These are phyloP conservation scores for Aleiodes alternator DNA, from an alignment of 2,888 invertebrate species.

Conservation along the genomic window DNA sequence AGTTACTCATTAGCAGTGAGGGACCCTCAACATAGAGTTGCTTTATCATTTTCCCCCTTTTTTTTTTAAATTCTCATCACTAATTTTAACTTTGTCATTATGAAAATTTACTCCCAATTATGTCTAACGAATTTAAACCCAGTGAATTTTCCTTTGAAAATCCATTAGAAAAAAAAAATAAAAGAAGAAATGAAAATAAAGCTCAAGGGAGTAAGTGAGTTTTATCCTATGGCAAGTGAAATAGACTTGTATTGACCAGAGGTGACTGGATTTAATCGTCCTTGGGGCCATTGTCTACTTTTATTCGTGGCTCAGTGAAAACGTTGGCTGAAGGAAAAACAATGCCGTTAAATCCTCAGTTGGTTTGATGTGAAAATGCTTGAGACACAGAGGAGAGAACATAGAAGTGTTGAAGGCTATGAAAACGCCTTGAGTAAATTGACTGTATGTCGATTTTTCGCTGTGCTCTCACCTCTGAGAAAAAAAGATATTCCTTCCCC, in stretches of 20 bases:
- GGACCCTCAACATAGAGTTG: too few species aligned
- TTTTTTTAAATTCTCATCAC: too few species aligned
- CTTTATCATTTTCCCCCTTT: too few species aligned
- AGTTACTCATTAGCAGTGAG: too few species aligned
- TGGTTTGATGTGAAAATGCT: conserved; percentile 17
- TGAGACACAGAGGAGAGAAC: not conserved
- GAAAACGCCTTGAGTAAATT: conserved; percentile 22
- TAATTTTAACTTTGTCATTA: too few species aligned
- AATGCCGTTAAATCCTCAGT: conserved; percentile 22
- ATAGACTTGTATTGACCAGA: conserved; percentile 31
- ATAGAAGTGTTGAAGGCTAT: not conserved
- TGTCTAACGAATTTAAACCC: too few species aligned
- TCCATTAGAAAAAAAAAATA: not conserved
- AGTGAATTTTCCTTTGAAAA: not conserved
- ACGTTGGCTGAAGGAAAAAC: conserved; percentile 4
- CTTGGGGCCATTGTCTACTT: conserved; percentile 24
- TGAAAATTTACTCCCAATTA: too few species aligned
- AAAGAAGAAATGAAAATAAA: not conserved
- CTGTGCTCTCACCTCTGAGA: too few species aligned
- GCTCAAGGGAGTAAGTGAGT: not conserved
- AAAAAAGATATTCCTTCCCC: not conserved
- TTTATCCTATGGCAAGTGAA: not conserved
- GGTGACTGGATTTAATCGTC: conserved; percentile 22
- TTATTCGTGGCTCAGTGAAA: not conserved
- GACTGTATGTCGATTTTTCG: conserved; percentile 9